Evolutionary conservation across 2,797 vertebrate genomes (phyloP).

Genomic region (Periophthalmus magnuspinnatus): DNA sequence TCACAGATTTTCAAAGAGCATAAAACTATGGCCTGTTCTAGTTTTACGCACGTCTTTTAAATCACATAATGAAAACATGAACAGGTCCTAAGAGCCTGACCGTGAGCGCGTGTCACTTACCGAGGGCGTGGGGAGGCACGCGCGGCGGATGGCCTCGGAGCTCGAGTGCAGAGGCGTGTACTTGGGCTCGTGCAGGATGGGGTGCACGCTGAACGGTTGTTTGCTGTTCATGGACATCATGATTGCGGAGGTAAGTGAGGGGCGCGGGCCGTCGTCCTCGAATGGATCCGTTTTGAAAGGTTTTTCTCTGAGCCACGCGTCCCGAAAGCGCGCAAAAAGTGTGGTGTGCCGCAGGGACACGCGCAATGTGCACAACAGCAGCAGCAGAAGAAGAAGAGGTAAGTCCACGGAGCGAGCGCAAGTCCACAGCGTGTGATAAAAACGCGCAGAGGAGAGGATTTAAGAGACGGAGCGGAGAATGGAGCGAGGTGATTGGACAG

Average conservation of each 20-base stretch:
- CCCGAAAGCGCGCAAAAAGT: slow-evolving; percentile 1
- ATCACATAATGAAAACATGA: background rate
- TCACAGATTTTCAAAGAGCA: too few relatives aligned
- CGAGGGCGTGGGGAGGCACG: slow-evolving; percentile 87
- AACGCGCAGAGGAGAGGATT: slow-evolving; percentile 3
- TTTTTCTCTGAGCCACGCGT: slow-evolving; percentile 39
- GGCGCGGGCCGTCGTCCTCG: slow-evolving; percentile 60
- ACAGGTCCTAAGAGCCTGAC: background rate
- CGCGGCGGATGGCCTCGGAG: slow-evolving; percentile 89
- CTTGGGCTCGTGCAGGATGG: slow-evolving; percentile 90
- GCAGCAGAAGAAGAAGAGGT: slow-evolving; percentile 2
- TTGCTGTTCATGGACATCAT: slow-evolving; percentile 99
- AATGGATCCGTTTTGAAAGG: slow-evolving; percentile 54
- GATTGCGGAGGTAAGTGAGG: slow-evolving; percentile 70
- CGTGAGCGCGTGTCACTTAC: slow-evolving; percentile 76
- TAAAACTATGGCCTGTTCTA: too few relatives aligned
- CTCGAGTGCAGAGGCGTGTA: slow-evolving; percentile 89
- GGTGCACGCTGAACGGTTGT: slow-evolving; percentile 92
- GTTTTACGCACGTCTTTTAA: background rate
- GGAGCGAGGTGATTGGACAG: background rate
- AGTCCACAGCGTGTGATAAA: slow-evolving; percentile 6
- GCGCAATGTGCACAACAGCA: background rate
- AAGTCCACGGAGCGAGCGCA: slow-evolving; percentile 11
- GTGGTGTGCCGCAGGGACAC: too few relatives aligned
- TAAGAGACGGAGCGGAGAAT: background rate